Percentiles rank a stretch among this genome's conserved stretches.
phyloP scores from a whole-genome alignment of 1,140 invertebrate genomes.

The Eumeta japonica region DNA sequence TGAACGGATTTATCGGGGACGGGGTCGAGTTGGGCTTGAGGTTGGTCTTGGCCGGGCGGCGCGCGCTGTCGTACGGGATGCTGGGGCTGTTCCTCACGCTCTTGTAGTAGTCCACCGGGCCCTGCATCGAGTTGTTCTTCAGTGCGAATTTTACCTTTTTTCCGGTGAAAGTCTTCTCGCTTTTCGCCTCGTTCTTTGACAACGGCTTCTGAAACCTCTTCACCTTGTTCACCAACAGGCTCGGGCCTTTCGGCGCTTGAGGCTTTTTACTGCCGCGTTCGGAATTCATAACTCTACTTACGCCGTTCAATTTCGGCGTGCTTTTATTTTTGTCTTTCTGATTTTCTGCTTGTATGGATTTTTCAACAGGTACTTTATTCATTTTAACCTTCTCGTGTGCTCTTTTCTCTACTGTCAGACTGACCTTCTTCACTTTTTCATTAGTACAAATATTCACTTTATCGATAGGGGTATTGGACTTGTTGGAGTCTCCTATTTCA shows the following conservation, averaged over 20 bases:
- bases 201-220: slow-evolving; percentile 30
- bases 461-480: too few species aligned
- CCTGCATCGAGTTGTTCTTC: slow-evolving; percentile 66
- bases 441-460: too few species aligned
- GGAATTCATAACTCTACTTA: too few species aligned
- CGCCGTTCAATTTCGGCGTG: slow-evolving; percentile 8
- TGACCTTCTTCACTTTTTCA: too few species aligned
- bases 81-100: slow-evolving; percentile 68
- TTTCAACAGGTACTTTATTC: too few species aligned
- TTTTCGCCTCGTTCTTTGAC: slow-evolving; percentile 12
- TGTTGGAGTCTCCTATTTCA: too few species aligned
- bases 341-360: background rate
- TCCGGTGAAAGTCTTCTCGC: slow-evolving; percentile 20
- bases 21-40: slow-evolving; percentile 68
- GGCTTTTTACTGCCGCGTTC: too few species aligned
- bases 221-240: slow-evolving; percentile 27
- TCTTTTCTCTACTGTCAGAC: background rate
- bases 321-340: slow-evolving; percentile 5
- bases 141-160: slow-evolving; percentile 66
- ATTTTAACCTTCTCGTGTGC: too few species aligned
- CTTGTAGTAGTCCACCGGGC: slow-evolving; percentile 67
- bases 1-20: slow-evolving; percentile 76
- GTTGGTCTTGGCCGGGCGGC: slow-evolving; percentile 66
- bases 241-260: slow-evolving; percentile 15
- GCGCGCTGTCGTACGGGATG: slow-evolving; percentile 71